phyloP scores from a whole-genome alignment of 2,888 invertebrate genomes.

The Tipula confusa region DNA sequence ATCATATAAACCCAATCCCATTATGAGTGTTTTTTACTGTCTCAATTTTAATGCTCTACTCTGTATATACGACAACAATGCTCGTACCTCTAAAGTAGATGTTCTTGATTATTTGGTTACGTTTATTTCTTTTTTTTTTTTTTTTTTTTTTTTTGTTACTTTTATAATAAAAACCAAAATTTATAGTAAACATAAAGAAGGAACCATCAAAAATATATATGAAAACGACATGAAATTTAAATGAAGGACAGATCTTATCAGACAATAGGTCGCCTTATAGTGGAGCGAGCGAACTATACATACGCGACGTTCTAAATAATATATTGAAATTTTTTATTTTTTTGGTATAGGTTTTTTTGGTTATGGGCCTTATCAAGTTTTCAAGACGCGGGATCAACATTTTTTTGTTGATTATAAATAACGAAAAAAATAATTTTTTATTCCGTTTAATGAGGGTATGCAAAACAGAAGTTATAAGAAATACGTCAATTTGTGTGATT shows the following conservation, averaged over 20 bases:
- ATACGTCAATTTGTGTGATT: conserved; percentile 27
- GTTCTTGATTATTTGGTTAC: not conserved
- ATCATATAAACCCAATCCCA: no score
- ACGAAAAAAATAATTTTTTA: not conserved
- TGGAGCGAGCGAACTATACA: not conserved
- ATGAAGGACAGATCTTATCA: conserved; percentile 29
- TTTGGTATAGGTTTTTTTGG: not conserved
- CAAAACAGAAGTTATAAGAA: conserved; percentile 28
- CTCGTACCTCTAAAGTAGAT: not conserved
- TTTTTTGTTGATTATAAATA: no score
- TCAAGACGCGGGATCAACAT: not conserved
- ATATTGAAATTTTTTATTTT: not conserved
- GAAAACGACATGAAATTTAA: conserved; percentile 26
- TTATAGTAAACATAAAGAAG: not conserved
- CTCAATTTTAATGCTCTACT: no score
- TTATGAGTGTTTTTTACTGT: no score
- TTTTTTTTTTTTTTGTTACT: not conserved
- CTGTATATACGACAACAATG: no score
- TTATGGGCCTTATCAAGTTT: not conserved
- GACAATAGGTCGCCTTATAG: conserved; percentile 29
- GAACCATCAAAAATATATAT: conserved; percentile 26
- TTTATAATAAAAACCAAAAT: conserved; percentile 14
- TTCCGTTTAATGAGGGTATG: conserved; percentile 28
- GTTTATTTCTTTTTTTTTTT: not conserved
- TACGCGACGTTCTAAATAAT: not conserved